Evolutionary conservation across 2,113 vertebrate genomes (phyloP), one percentile per base, ranked within the genome.

Genomic region (Solea solea): DNA sequence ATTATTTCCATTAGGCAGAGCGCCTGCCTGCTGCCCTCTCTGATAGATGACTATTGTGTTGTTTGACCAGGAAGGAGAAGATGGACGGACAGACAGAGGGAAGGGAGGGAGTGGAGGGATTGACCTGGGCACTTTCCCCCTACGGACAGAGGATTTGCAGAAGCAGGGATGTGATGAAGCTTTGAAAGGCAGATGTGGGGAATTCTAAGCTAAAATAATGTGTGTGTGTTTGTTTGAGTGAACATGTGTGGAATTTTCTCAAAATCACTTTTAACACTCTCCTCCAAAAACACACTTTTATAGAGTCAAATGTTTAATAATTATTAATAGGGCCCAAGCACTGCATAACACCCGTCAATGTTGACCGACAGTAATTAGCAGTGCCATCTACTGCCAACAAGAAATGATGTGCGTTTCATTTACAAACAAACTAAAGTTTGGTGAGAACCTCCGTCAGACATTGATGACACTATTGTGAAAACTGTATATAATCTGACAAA

Each of bases 31-130:
- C 60, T 89, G 86, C 90, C 77, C 87, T 85, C 77, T 73, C 75
- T 69, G 77, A 84, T 85, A 72, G 80, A 83, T 69, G 15, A 60
- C 86, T 58, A 90, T 88, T 89, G 88, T 90, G 73, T 88, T 72
- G 72, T 82, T 83, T 84, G 82, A 88, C 82, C 83, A 88, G 90
- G 88, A 88, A 86, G 74, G 81, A 88, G 83, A 73, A 82, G 76
- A 82, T 63, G 72, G 34, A 34, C 34, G 5, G 34, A 34, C 34
- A 6, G 34, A 34, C 34, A 21, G 81, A 76, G 75, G 15, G 13
- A 9, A n/a, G 50, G 76, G 52, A 46, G 60, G 63, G 53, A 39
- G 15, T 34, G 0, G 15, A 51, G 84, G 49, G 58, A 53, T 58
- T 78, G 83, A 72, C 77, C 70, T 74, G 76, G 84, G 80, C 78